Evolutionary conservation across 1,140 invertebrate genomes (phyloP), one percentile per base, ranked within the genome.

Genomic region (Trichonephila clavipes): DNA sequence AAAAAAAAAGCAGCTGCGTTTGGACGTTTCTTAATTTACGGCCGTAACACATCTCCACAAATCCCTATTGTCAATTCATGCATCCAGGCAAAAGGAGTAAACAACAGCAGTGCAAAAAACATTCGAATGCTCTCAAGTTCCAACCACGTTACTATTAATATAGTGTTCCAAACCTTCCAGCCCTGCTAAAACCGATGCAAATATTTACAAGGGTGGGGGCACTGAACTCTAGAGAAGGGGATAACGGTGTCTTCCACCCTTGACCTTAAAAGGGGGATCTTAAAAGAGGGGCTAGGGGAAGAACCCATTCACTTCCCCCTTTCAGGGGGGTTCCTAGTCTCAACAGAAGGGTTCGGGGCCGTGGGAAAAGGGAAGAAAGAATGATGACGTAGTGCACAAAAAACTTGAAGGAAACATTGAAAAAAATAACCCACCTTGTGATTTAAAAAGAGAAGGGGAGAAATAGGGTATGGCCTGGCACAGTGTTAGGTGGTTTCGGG

Each of bases 261-360:
- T 87, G 59, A 62, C 85, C 85, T 34, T 64, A 24, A 34, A 87
- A 87, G 85, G 19, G 51, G 51, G 8, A 10, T 51, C 51, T 61
- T 59, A 14, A 24, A 28, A 21, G 44, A 40, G 85, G 85, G 85
- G 19, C 34, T 28, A 62, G 24, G 64, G 61, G 61, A 40, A 51
- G 64, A 62, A 62, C 21, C 58, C 85, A n/a, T 34, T 19, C 28
- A 59, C n/a, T 21, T 28, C 24, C 85, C 85, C 85, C 61, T 28
- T 64, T n/a, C n/a, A 24, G 51, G 14, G 51, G 44, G 21, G 21
- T 18, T 34, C 10, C 24, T 51, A 51, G 51, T 51, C 51, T 51
- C 10, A 51, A 51, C 34, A 87, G 85, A 87, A 87, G 85, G 85
- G 85, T 87, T 87, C 24, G 85, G 24, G 85, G 85, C 85, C 85